phyloP scores from a whole-genome alignment of 2,113 vertebrate species.

The Petrocephalus zakoni region DNA sequence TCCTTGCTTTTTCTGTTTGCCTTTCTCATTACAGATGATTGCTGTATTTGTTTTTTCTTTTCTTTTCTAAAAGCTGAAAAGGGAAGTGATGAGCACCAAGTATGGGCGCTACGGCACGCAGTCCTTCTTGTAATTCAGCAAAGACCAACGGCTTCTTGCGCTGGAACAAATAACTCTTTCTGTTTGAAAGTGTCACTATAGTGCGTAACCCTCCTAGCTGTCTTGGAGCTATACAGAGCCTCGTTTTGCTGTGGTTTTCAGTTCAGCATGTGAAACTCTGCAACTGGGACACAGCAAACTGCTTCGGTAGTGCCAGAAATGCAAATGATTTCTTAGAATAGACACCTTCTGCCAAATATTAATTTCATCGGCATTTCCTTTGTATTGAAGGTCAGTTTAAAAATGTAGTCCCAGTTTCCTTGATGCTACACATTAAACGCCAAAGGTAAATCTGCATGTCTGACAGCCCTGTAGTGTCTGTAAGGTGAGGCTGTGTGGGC shows the following conservation, averaged over 20 bases:
- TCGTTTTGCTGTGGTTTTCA: not conserved
- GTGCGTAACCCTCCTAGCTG: not conserved
- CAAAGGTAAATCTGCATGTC: not conserved
- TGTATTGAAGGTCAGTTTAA: not conserved
- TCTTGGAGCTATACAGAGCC: not conserved
- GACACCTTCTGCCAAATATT: not conserved
- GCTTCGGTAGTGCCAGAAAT: not conserved
- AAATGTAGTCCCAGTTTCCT: not conserved
- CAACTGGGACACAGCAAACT: not conserved
- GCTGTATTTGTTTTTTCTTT: not conserved
- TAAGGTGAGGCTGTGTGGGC: not conserved
- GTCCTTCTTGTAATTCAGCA: not conserved
- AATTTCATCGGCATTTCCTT: not conserved
- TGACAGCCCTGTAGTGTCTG: not conserved
- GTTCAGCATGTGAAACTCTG: not conserved
- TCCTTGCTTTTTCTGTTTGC: not conserved
- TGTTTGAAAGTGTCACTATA: not conserved
- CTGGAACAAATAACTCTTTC: not conserved
- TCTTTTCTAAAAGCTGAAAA: not conserved
- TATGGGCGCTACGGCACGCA: not conserved
- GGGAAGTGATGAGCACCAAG: not conserved
- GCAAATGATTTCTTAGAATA: not conserved
- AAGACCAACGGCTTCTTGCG: not conserved
- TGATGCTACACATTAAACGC: not conserved
- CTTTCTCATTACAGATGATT: not conserved